Percentiles rank a stretch among this genome's conserved stretches.
These are phyloP conservation scores for Ardeotis arabs DNA, from an alignment of 2,113 vertebrate species.

Conservation along the genomic window DNA sequence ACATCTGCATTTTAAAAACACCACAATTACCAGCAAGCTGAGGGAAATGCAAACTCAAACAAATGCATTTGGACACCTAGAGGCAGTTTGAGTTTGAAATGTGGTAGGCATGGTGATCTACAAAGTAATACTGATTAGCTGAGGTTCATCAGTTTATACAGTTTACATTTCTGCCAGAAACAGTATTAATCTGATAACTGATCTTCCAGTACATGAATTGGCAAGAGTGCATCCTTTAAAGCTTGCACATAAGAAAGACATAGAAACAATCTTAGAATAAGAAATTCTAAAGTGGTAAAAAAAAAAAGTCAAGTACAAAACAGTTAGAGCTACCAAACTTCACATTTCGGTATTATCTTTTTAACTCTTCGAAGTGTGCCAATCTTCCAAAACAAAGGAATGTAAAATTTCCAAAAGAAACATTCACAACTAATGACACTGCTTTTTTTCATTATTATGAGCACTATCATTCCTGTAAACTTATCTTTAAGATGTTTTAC, in stretches of 20 bases:
- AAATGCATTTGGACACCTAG: slow-evolving; percentile 70
- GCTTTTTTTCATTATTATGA: slow-evolving; percentile 64
- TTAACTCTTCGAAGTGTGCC: slow-evolving; percentile 89
- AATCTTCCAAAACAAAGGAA: slow-evolving; percentile 84
- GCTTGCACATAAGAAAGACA: slow-evolving; percentile 82
- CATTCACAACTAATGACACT: slow-evolving; percentile 71
- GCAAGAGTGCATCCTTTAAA: slow-evolving; percentile 89
- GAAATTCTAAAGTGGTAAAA: slow-evolving; percentile 77
- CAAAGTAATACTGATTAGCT: slow-evolving; percentile 90
- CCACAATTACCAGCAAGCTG: slow-evolving; percentile 83
- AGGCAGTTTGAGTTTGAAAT: slow-evolving; percentile 80
- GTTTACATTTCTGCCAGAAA: slow-evolving; percentile 80
- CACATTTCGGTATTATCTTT: slow-evolving; percentile 83
- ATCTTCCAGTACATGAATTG: slow-evolving; percentile 87
- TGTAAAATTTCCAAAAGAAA: slow-evolving; percentile 82
- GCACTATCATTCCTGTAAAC: slow-evolving; percentile 75
- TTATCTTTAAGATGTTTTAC: slow-evolving; percentile 71
- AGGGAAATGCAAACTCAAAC: slow-evolving; percentile 80
- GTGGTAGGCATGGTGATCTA: slow-evolving; percentile 80
- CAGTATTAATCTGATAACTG: slow-evolving; percentile 69
- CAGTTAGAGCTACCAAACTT: slow-evolving; percentile 88
- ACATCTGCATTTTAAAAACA: slow-evolving; percentile 84
- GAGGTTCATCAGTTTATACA: slow-evolving; percentile 85
- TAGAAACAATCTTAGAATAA: slow-evolving; percentile 77
- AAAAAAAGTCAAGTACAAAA: slow-evolving; percentile 83